A percentile compares a stretch with the other conserved stretches of the same genome.
Evolutionary conservation across 2,113 vertebrate species (phyloP).

Genomic region (Suricata suricatta): DNA sequence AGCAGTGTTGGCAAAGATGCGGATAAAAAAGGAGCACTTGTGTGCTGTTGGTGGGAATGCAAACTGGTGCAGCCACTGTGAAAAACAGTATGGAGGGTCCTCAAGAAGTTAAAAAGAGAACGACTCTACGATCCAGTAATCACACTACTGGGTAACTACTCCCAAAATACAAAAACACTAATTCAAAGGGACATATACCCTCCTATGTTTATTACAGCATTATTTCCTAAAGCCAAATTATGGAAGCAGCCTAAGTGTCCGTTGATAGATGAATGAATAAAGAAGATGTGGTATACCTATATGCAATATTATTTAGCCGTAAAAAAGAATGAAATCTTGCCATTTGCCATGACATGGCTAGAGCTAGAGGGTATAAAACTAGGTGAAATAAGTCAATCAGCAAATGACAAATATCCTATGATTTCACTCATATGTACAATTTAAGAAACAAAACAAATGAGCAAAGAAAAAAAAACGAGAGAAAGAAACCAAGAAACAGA

Average conservation of each 20-base stretch:
- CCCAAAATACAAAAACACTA: neutral
- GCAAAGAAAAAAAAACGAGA: neutral
- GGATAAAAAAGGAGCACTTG: neutral
- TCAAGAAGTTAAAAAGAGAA: neutral
- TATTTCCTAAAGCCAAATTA: neutral
- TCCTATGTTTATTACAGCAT: neutral
- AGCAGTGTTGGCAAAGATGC: neutral
- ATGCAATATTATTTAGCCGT: neutral
- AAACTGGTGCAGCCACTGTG: neutral
- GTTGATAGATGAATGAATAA: neutral
- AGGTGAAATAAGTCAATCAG: neutral
- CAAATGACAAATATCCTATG: neutral
- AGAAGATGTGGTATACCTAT: neutral
- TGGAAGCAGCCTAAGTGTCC: neutral
- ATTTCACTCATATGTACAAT: neutral
- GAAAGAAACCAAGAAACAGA: neutral
- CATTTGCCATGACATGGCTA: neutral
- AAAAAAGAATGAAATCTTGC: neutral
- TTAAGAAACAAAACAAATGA: neutral
- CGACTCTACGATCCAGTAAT: neutral
- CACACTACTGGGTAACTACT: neutral
- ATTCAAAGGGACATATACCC: neutral
- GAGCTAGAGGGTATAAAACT: neutral
- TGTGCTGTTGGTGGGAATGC: neutral
- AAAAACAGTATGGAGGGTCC: neutral